Evolutionary conservation across 2,113 vertebrate genomes (phyloP).

Genomic region (Mastomys coucha): DNA sequence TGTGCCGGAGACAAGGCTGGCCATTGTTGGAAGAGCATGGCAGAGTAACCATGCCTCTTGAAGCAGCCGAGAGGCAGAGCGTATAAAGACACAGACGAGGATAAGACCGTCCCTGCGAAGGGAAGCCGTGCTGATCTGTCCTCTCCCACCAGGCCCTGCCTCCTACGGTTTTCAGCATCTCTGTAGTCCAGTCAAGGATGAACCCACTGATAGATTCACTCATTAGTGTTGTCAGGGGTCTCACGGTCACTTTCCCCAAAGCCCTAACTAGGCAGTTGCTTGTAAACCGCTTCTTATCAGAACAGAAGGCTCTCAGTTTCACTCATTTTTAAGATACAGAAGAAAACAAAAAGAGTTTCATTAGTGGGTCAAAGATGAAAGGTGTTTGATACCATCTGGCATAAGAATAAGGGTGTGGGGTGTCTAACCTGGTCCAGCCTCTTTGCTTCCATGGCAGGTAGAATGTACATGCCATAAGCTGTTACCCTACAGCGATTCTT

Average conservation of each 20-base stretch:
- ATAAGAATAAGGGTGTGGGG: neutral
- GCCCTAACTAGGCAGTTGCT: neutral
- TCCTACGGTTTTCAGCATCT: neutral
- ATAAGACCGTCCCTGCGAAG: neutral
- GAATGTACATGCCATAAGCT: neutral
- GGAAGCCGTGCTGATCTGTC: neutral
- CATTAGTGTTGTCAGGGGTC: neutral
- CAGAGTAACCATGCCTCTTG: no score
- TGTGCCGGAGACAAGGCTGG: neutral
- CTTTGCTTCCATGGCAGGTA: neutral
- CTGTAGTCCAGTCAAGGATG: neutral
- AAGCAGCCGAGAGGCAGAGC: neutral
- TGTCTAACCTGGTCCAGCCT: neutral
- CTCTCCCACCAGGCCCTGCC: no score
- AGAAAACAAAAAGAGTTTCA: neutral
- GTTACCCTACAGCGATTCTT: neutral
- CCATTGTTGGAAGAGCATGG: no score
- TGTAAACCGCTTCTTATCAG: neutral
- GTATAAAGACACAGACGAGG: neutral
- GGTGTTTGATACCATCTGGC: neutral
- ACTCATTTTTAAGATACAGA: slow-evolving; percentile 40
- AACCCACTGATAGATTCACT: neutral
- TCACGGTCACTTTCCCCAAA: neutral
- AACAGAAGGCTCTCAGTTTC: neutral
- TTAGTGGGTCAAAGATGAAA: neutral